Evolutionary conservation across 2,888 invertebrate genomes (phyloP).

Genomic region (Spilosoma lubricipeda): DNA sequence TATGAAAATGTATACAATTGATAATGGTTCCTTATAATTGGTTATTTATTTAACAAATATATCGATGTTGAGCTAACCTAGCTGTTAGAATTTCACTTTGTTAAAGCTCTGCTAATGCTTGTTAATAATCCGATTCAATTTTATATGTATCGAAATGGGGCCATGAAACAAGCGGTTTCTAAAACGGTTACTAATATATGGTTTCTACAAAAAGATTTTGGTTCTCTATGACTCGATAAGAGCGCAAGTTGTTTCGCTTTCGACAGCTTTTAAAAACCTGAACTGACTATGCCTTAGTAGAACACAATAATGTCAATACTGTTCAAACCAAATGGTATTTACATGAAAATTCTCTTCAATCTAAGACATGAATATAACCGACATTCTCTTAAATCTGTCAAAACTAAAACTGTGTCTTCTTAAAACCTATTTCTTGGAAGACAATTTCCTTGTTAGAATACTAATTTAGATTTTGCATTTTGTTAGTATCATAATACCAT

Average conservation of each 20-base stretch:
- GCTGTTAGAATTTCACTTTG: slow-evolving; percentile 35
- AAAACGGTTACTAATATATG: neutral
- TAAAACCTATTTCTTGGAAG: neutral
- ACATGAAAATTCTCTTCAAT: neutral
- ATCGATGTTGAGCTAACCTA: slow-evolving; percentile 28
- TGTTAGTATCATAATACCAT: too few relatives aligned
- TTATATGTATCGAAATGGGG: slow-evolving; percentile 21
- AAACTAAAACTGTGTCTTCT: neutral
- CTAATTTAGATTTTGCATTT: neutral
- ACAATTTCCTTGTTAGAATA: too few relatives aligned
- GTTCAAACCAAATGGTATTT: too few relatives aligned
- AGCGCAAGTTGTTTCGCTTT: too few relatives aligned
- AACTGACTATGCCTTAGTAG: too few relatives aligned
- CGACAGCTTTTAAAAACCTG: too few relatives aligned
- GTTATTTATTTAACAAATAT: slow-evolving; percentile 38
- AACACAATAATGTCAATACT: too few relatives aligned
- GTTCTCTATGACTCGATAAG: neutral
- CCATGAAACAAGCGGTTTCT: slow-evolving; percentile 40
- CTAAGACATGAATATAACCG: neutral
- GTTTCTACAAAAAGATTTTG: neutral
- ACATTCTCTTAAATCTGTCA: neutral
- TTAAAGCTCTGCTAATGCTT: slow-evolving; percentile 22
- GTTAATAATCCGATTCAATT: slow-evolving; percentile 27
- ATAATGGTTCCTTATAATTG: slow-evolving; percentile 31
- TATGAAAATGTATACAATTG: slow-evolving; percentile 31